Evolutionary conservation across 2,888 invertebrate species (phyloP), one percentile per base, ranked within the genome.

Genomic region (Masnerella sp.): DNA sequence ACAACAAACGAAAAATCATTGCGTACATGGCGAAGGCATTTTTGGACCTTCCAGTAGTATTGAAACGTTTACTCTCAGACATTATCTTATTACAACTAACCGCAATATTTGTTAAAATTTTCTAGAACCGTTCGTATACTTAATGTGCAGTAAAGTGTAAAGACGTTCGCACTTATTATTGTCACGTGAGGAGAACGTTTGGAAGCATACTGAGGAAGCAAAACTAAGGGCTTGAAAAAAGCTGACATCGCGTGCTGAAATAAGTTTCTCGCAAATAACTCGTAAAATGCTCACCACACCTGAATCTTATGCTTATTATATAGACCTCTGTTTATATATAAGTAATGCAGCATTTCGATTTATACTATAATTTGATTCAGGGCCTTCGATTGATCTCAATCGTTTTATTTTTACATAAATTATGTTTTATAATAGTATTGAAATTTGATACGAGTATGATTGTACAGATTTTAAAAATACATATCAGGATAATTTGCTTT

Each of bases 11-110:
- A 84, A 94, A 88, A 1, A 93, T 87, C 79, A 90, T 90, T 0
- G 93, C 92, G 81, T 93, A 92, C 4, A 92, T 89, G 11, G 90
- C 90, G 82, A 93, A 93, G 38, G 93, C 88, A 81, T 92, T 90
- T 61, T 20, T 45, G 12, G 40, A 14, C 25, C 25, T 36, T 11
- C 11, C 18, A 18, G 18, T 32, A 4, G 9, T 32, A 4, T n/a
- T 4, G 11, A 28, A 3, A 7, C n/a, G 7, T 1, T 28, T 28
- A 9, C n/a, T n/a, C 28, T 2, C 28, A n/a, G 28, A 28, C 2
- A 28, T 7, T n/a, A 28, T 28, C n/a, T 28, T 8, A 30, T 9
- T 25, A 56, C n/a, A 0, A 4, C 30, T 62, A 51, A 49, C 14
- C 12, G 1, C 11, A 47, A 32, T 30, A 11, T 5, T 42, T 42